phyloP scores from a whole-genome alignment of 2,888 invertebrate genomes.

The Himalopsyche kuldschensis region DNA sequence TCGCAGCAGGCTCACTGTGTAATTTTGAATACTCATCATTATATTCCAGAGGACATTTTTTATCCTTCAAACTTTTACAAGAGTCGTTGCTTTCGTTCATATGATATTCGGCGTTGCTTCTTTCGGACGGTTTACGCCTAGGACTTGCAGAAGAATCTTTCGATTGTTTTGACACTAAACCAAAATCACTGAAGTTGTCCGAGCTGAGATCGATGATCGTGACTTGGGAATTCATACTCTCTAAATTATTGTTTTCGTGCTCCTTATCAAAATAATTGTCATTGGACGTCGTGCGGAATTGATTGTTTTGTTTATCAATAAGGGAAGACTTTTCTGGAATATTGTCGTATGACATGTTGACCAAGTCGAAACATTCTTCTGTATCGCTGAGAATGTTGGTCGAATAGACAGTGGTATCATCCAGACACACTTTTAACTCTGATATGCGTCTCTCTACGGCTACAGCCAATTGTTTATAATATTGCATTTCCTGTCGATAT shows the following conservation, averaged over 20 bases:
- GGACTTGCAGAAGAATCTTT: not conserved
- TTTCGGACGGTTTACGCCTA: not conserved
- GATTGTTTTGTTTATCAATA: constrained; percentile 13
- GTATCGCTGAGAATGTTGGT: constrained; percentile 33
- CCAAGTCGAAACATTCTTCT: constrained; percentile 32
- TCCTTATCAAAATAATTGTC: not conserved
- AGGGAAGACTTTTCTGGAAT: constrained; percentile 22
- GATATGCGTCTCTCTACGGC: constrained; percentile 64
- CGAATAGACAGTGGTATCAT: constrained; percentile 40
- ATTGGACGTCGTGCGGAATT: not conserved
- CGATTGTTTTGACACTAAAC: not conserved
- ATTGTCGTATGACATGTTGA: constrained; percentile 30
- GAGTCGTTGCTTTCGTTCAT: not conserved
- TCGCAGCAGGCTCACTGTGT: not conserved
- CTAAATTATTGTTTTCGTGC: constrained; percentile 32
- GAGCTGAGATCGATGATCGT: constrained; percentile 34
- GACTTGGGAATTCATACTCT: constrained; percentile 38
- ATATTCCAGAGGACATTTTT: not conserved
- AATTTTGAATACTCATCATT: not conserved
- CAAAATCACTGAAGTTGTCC: constrained; percentile 5
- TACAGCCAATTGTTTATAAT: constrained; percentile 67
- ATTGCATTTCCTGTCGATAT: constrained; percentile 66
- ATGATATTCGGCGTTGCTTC: not conserved
- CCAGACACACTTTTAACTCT: constrained; percentile 50
- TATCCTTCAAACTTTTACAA: not conserved